Conservation (phyloP, 2,888 invertebrate species). For the Ashinkailepas kermadecensis region DNA sequence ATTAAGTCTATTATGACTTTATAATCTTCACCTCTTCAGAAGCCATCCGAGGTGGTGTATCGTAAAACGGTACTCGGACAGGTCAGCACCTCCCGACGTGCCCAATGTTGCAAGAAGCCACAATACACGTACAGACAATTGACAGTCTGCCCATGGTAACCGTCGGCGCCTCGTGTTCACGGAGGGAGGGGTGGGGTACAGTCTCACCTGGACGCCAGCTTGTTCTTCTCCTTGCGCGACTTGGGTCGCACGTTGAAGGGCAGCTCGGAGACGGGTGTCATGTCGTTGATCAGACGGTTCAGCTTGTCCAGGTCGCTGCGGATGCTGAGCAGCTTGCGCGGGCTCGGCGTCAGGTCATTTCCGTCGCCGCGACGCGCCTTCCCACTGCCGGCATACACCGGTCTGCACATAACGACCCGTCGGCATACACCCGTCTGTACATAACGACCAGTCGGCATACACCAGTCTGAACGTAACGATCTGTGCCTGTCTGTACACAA, state of each 20-base stretch:
- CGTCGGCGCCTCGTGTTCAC: too few relatives aligned
- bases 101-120: too few relatives aligned
- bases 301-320: constrained; percentile 88
- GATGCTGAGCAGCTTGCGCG: constrained; percentile 79
- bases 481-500: background rate
- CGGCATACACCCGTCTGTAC: background rate
- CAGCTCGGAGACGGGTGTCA: constrained; percentile 89
- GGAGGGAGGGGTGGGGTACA: too few relatives aligned
- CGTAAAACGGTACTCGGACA: too few relatives aligned
- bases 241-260: constrained; percentile 81
- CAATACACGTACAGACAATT: too few relatives aligned
- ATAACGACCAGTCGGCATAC: too few relatives aligned
- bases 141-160: too few relatives aligned
- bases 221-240: constrained; percentile 96
- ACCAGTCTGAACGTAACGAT: background rate
- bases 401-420: background rate
- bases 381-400: constrained; percentile 50
- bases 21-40: too few relatives aligned
- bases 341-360: constrained; percentile 92
- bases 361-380: constrained; percentile 95
- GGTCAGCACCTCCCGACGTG: too few relatives aligned
- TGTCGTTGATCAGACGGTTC: constrained; percentile 83
- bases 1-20: too few relatives aligned
- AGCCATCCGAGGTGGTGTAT: too few relatives aligned
- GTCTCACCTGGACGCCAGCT: constrained; percentile 71